phyloP scores from a whole-genome alignment of 2,113 vertebrate species.

The Gracilinanus agilis region DNA sequence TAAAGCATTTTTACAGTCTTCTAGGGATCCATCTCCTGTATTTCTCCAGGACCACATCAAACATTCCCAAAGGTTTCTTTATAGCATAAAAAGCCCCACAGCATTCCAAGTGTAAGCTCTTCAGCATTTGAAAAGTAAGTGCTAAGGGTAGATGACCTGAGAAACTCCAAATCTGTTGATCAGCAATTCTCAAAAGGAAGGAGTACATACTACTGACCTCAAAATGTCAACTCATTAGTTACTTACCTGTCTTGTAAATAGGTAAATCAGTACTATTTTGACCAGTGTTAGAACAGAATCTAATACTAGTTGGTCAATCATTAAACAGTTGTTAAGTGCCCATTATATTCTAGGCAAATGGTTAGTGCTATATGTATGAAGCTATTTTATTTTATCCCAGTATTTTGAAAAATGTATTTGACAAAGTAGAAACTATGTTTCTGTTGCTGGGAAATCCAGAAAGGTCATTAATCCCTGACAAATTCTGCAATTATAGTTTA shows the following conservation, averaged over 20 bases:
- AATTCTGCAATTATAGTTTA: not conserved
- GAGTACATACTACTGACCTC: not conserved
- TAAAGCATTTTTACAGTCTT: not conserved
- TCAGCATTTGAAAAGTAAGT: not conserved
- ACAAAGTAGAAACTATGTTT: not conserved
- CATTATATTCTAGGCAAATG: not conserved
- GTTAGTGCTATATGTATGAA: not conserved
- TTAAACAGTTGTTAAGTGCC: not conserved
- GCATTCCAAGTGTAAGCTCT: not conserved
- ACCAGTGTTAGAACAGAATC: not conserved
- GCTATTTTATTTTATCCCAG: not conserved
- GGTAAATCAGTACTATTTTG: not conserved
- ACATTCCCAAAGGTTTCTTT: not conserved
- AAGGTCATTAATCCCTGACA: not conserved
- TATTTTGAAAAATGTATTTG: not conserved
- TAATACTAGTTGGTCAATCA: not conserved
- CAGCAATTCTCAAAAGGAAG: not conserved
- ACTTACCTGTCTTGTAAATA: not conserved
- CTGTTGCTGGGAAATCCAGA: not conserved
- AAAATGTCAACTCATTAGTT: not conserved
- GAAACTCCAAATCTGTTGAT: not conserved
- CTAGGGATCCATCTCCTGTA: not conserved
- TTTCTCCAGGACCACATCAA: not conserved
- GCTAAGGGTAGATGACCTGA: not conserved
- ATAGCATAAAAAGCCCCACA: not conserved